Evolutionary conservation across 2,888 invertebrate species (phyloP), one percentile per base, ranked within the genome.

Genomic region (Yponomeuta sedellus): DNA sequence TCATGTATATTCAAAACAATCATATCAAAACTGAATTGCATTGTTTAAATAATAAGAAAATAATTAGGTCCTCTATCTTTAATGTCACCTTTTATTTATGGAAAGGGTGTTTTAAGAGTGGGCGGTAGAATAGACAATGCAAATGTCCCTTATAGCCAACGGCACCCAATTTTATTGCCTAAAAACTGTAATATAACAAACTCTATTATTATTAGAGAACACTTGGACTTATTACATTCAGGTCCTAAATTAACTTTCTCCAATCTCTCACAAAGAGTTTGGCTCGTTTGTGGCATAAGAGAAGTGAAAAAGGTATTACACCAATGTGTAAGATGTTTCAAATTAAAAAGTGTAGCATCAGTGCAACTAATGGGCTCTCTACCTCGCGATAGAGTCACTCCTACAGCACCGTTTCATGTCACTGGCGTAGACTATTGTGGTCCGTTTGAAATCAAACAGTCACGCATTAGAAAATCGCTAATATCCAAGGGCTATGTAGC

Each of bases 311-410:
- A 70, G 11, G 8, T 71, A n/a, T 64, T 65, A n/a, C 66, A 70
- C 39, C 69, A 70, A 66, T 73, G 72, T 67, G 11, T 71, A 8
- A 66, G 20, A 6, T 72, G 73, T 69, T 71, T 69, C 40, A 70
- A 69, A 64, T 57, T 70, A 2, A 72, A 71, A 25, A 70, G 68
- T 1, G 28, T 28, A 4, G 56, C 67, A 16, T 64, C 68, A 10
- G 67, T 67, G 6, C 71, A 72, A 62, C 66, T 72, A 12, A 70
- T 71, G 69, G 71, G 71, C 2, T 68, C 68, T n/a, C 63, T 71
- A 52, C 68, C 68, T 8, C 64, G 59, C 4, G 66, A 68, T 40
- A 61, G 69, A 25, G 68, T 70, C 2, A 69, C 40, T 44, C n/a
- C n/a, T n/a, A n/a, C n/a, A n/a, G n/a, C n/a, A n/a, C 61, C 66